Evolutionary conservation across 2,888 invertebrate species (phyloP), one percentile per base, ranked within the genome.

Genomic region (Alloplasta piceator): DNA sequence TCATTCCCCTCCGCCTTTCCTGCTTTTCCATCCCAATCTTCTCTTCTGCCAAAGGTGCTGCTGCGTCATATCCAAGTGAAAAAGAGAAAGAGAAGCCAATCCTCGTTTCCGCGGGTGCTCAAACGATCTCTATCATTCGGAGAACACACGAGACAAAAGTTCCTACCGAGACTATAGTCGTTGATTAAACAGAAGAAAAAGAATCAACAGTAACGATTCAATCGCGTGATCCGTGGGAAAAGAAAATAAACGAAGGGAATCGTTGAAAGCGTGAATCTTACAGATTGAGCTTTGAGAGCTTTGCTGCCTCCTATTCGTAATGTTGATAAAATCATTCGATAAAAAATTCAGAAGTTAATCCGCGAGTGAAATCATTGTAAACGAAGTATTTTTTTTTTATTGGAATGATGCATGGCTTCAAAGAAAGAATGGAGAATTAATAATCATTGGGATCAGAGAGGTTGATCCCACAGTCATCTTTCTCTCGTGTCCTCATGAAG

Each of bases 101-200:
- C 61, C 55, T 73, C 67, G 58, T 68, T 73, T 48, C 67, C 64
- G 55, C 66, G 9, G 16, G 46, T 68, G 60, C 50, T 61, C 71
- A 72, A 82, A 63, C 67, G 82, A 71, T 78, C 74, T 81, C 70
- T 48, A 55, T 81, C 60, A 75, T 68, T 67, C 70, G 39, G 39
- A 48, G 10, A 39, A 38, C 16, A 39, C 60, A 16, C 41, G 52
- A 66, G 68, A 71, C 64, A 74, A 74, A 48, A 46, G 66, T 66
- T n/a, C n/a, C n/a, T n/a, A n/a, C n/a, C n/a, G n/a, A n/a, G n/a
- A n/a, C n/a, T n/a, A n/a, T n/a, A n/a, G n/a, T n/a, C n/a, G n/a
- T n/a, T n/a, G n/a, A 36, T n/a, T 80, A 52, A 36, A 10, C n/a
- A n/a, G 52, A 74, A 9, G 36, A 76, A 12, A 38, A 64, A 39